Evolutionary conservation across 2,113 vertebrate species (phyloP), one percentile per base, ranked within the genome.

Genomic region (Epinephelus lanceolatus): DNA sequence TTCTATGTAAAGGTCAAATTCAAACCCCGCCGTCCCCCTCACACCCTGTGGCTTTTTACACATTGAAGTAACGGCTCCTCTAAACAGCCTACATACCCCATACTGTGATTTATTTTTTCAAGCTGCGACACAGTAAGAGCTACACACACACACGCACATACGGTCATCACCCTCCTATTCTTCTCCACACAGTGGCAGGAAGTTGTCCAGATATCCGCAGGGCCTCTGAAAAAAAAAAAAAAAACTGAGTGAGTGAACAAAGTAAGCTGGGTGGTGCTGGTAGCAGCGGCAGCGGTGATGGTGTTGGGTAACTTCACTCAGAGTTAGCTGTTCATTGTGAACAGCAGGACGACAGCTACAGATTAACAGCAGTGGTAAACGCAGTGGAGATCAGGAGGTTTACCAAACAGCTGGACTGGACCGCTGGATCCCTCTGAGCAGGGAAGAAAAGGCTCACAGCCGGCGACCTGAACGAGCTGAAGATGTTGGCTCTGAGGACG

Each of bases 161-260:
- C 40, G 45, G 90, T 89, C 76, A 77, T 82, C 88, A 88, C 86
- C 75, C 81, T 89, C 78, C 92, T 91, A 95, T 96, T 95, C 94
- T 95, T 96, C 88, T 91, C 86, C 81, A 93, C 92, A 96, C 94
- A 96, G 95, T 95, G 91, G 93, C 94, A 96, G 95, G 95, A 96
- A 96, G 91, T 94, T 62, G 92, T 95, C 94, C 94, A 92, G 89
- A 95, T 95, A 94, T 95, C 95, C 94, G 94, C 91, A 91, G 89
- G 70, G 91, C 88, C 91, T 92, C 84, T 91, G 88, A 92, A 90
- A 93, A 92, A 91, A 51, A 56, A 52, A 37, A 70, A 59, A 73
- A 61, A 71, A 42, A 71, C 30, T 30, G 84, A 92, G 86, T 40
- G 68, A 90, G 84, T 76, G 91, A 78, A 81, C 76, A 89, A 73